Base-by-base conservation (phyloP, 2,113 vertebrate genomes). In the Natator depressus region DNA sequence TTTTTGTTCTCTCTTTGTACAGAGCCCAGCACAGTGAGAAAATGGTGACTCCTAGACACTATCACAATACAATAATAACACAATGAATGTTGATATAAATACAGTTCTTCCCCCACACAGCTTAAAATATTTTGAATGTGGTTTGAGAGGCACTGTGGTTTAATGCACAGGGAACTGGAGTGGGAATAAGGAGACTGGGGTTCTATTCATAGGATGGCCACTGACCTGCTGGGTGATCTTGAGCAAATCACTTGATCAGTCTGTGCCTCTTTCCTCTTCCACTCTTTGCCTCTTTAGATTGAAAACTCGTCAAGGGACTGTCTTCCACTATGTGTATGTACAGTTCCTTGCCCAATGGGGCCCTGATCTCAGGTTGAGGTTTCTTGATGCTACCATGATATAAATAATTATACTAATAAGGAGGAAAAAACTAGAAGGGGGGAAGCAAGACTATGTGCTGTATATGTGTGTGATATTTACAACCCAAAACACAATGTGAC, bases 211-310 rank as follows among this genome's bases (percentile, higher is more conserved):
- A 24, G 27, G 17, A 84, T 88, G 75, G 88, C 2, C 42, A 55
- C 42, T 6, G 8, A 84, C 80, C 46, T 6, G 10, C 81, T 86
- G 90, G 38, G 42, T 5, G 8, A 55, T 27, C 59, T 62, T 29
- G 46, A 87, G 78, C 2, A 1, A 79, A 62, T 5, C 57, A 1
- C 53, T 59, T 5, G 0, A 0, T 42, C 81, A 46, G 25, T 88
- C 11, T 89, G 35, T 3, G 6, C 55, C 82, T 93, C 27, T 80
- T n/a, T 55, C 14, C 84, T 80, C 16, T 94, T 8, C 89, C 10
- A 20, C 87, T 82, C 46, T 91, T 29, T 6, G 6, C n/a, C 49
- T 82, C 0, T 82, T 20, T 20, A 57, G 38, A 6, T 6, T n/a
- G 42, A 54, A 42, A 17, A 7, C 38, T n/a, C 19, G 3, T 5